Conservation (phyloP, 2,888 invertebrate species). For the Andrena flavipes region DNA sequence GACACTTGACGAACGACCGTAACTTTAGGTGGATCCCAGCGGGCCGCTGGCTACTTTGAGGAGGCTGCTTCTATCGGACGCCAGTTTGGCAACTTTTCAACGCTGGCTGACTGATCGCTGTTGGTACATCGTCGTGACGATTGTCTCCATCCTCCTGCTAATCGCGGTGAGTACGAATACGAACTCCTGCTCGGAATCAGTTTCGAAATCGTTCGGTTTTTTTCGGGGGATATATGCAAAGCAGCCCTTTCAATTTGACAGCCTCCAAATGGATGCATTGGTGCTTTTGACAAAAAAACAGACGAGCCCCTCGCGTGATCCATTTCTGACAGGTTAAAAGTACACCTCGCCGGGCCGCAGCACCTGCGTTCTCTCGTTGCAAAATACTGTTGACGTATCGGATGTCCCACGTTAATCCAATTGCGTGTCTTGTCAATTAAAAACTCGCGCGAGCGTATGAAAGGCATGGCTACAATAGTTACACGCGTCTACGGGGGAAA, state of each 20-base stretch:
- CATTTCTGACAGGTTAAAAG: slow-evolving; percentile 21
- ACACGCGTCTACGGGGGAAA: slow-evolving; percentile 4
- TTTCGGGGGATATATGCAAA: background rate
- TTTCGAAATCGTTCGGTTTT: background rate
- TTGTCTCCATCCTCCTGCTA: slow-evolving; percentile 89
- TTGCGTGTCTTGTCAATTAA: slow-evolving; percentile 50
- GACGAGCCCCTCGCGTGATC: slow-evolving; percentile 6
- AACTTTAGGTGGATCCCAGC: slow-evolving; percentile 90
- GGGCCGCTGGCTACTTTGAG: slow-evolving; percentile 95
- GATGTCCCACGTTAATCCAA: slow-evolving; percentile 40
- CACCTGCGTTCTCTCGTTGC: background rate
- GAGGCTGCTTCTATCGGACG: slow-evolving; percentile 93
- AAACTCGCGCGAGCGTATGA: slow-evolving; percentile 19
- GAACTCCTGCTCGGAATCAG: background rate
- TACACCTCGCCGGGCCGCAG: background rate
- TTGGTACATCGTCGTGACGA: slow-evolving; percentile 94
- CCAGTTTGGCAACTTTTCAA: slow-evolving; percentile 94
- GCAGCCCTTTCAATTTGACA: background rate
- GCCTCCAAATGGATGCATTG: background rate
- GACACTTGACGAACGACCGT: background rate
- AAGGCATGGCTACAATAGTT: background rate
- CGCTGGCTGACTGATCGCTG: slow-evolving; percentile 91
- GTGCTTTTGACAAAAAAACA: background rate
- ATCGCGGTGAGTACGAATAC: slow-evolving; percentile 89
- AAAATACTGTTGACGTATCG: slow-evolving; percentile 22